These are phyloP conservation scores for Spondyliosoma cantharus DNA, from an alignment of 2,797 vertebrate genomes.

Conservation along the genomic window DNA sequence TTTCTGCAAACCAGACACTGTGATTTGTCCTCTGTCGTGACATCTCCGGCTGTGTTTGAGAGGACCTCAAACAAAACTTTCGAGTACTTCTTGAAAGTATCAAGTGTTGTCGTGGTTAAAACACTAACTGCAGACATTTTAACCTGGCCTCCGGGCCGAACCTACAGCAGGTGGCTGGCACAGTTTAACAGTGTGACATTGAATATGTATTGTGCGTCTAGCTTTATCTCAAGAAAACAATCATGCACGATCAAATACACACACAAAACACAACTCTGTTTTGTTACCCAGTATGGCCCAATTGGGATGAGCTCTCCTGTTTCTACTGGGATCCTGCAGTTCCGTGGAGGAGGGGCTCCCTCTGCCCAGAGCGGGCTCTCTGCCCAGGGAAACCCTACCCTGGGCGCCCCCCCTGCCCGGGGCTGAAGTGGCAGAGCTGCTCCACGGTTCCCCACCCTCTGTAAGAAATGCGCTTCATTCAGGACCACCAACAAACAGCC, in stretches of 20 bases:
- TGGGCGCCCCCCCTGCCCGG: conserved; percentile 71
- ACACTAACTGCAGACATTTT: too few species aligned
- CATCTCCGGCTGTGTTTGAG: too few species aligned
- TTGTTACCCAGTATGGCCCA: conserved; percentile 85
- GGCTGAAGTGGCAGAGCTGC: conserved; percentile 68
- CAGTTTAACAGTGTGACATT: not conserved
- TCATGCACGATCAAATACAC: conserved; percentile 46
- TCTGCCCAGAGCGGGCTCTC: conserved; percentile 63
- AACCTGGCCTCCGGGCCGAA: too few species aligned
- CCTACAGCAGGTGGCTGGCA: too few species aligned
- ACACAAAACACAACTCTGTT: conserved; percentile 34
- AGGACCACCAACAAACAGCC: conserved; percentile 68
- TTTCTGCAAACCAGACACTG: too few species aligned
- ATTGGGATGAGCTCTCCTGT: conserved; percentile 86
- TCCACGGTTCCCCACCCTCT: conserved; percentile 83
- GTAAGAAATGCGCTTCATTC: conserved; percentile 82
- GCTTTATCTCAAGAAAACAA: conserved; percentile 12
- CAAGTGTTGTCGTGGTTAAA: too few species aligned
- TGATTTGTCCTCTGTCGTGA: too few species aligned
- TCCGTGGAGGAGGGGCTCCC: conserved; percentile 72
- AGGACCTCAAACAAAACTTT: too few species aligned
- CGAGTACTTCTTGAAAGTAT: too few species aligned
- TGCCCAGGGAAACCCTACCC: conserved; percentile 61
- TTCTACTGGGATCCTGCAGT: conserved; percentile 83
- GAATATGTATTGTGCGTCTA: not conserved